Percentiles rank a stretch among this genome's conserved stretches.
Conservation (phyloP, 1,140 invertebrate species). For the Hyles vespertilio region DNA sequence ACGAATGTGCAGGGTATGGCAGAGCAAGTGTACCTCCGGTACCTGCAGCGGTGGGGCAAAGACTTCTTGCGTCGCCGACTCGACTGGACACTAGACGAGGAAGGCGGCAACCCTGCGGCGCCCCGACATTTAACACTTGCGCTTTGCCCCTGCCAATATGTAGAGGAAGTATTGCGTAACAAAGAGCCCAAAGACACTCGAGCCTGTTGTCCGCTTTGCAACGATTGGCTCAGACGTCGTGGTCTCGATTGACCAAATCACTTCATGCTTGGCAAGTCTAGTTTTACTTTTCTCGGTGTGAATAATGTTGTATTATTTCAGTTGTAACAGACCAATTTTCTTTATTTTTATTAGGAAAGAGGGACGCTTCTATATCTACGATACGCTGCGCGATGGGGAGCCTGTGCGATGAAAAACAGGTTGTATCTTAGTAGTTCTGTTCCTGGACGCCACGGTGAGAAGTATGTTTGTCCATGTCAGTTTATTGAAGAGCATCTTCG, state of each 20-base stretch:
- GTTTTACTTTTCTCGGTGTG: conserved; percentile 4
- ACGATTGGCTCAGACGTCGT: conserved; percentile 80
- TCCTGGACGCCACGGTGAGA: conserved; percentile 86
- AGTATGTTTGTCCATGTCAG: conserved; percentile 88
- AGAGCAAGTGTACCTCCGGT: conserved; percentile 90
- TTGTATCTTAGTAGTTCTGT: conserved; percentile 78
- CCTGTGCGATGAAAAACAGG: conserved; percentile 81
- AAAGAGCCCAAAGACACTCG: conserved; percentile 85
- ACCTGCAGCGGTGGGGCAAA: conserved; percentile 95
- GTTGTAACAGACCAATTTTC: conserved; percentile 3
- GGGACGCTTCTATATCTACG: conserved; percentile 87
- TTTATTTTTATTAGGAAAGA: conserved; percentile 82
- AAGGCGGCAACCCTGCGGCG: conserved; percentile 87
- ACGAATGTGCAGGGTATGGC: conserved; percentile 83
- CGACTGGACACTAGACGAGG: conserved; percentile 93
- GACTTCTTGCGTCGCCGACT: conserved; percentile 91
- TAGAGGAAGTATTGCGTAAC: conserved; percentile 90
- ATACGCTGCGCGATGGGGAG: conserved; percentile 88
- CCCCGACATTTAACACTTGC: conserved; percentile 89
- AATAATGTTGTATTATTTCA: too few species aligned
- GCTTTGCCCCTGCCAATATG: conserved; percentile 94
- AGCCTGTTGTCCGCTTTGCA: conserved; percentile 85
- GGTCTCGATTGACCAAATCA: conserved; percentile 78
- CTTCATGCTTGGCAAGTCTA: conserved; percentile 59
- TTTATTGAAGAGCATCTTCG: conserved; percentile 92